Evolutionary conservation across 2,113 vertebrate genomes (phyloP).

Genomic region (Cygnus buccinator): DNA sequence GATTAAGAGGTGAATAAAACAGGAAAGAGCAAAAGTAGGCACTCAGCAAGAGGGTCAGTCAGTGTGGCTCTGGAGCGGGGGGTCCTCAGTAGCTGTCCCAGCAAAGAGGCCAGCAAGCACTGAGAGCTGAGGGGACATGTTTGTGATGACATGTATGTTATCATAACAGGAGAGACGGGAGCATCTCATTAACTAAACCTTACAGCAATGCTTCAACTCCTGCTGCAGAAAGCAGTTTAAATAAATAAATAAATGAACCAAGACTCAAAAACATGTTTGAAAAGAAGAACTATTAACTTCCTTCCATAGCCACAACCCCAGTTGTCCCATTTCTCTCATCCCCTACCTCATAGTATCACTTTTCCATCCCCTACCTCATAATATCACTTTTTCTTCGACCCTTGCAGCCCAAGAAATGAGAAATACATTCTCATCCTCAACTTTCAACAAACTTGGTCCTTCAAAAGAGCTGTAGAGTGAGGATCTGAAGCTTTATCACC

Average conservation of each 20-base stretch:
- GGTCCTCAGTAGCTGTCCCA: accelerated
- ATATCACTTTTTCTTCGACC: background rate
- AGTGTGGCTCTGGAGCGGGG: background rate
- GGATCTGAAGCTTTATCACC: background rate
- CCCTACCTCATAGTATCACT: background rate
- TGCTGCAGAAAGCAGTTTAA: background rate
- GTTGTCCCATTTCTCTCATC: background rate
- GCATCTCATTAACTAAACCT: background rate
- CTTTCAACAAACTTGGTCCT: background rate
- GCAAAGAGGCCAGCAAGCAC: background rate
- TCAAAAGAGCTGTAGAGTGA: background rate
- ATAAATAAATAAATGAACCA: background rate
- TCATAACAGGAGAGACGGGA: accelerated
- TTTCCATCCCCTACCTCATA: background rate
- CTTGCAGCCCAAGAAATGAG: background rate
- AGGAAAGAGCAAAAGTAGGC: constrained; percentile 45
- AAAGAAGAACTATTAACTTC: background rate
- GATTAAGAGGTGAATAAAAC: constrained; percentile 44
- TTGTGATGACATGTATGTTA: background rate
- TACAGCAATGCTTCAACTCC: background rate
- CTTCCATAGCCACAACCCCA: background rate
- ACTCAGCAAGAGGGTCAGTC: background rate
- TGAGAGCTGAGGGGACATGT: background rate
- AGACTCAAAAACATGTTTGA: background rate
- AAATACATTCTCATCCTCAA: background rate